Evolutionary conservation across 2,888 invertebrate genomes (phyloP).

Genomic region (Polylopha cassiicola): DNA sequence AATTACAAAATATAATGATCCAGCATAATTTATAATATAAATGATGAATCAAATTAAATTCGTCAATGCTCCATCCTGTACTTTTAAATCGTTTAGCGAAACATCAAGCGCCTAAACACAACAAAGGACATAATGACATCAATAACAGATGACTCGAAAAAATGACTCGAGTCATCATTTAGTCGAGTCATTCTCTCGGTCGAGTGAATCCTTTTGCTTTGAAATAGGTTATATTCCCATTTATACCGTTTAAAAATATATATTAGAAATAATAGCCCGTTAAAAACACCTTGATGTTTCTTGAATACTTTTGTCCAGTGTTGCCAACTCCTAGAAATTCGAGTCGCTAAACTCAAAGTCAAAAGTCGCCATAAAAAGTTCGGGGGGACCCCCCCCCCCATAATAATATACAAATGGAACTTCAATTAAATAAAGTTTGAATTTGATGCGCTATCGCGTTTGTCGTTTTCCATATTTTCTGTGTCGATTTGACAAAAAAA

Average conservation of each 20-base stretch:
- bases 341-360: too few species aligned
- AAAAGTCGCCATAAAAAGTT: too few species aligned
- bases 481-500: too few species aligned
- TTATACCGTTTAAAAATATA: constrained; percentile 42
- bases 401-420: too few species aligned
- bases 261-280: constrained; percentile 44
- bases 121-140: constrained; percentile 59
- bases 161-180: constrained; percentile 28
- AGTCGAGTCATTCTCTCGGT: constrained; percentile 42
- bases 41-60: too few species aligned
- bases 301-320: too few species aligned
- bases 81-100: constrained; percentile 45
- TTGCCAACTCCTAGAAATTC: too few species aligned
- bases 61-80: constrained; percentile 52
- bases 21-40: background rate
- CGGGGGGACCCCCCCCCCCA: too few species aligned
- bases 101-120: constrained; percentile 45
- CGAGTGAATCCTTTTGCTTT: constrained; percentile 47
- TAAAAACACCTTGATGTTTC: constrained; percentile 53
- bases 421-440: too few species aligned
- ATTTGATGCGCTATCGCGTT: too few species aligned
- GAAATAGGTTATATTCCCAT: constrained; percentile 46
- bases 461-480: too few species aligned
- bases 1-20: background rate
- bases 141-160: constrained; percentile 44